Evolutionary conservation across 2,797 vertebrate genomes (phyloP), one percentile per base, ranked within the genome.

Genomic region (Chanos chanos): DNA sequence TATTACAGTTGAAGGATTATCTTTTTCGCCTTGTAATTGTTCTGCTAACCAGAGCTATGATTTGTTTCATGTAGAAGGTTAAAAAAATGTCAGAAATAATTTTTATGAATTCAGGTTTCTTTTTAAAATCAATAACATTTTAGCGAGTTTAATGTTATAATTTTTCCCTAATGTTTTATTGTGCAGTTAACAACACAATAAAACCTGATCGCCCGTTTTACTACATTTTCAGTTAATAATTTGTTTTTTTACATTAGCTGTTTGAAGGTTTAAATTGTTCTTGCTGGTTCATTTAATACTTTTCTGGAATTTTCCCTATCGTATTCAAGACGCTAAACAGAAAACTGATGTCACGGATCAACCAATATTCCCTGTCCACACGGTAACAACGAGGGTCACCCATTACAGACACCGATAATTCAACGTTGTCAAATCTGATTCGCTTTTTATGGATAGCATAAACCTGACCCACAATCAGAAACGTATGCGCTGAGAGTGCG

Each of bases 351-450:
- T 36, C 33, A 47, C 8, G 37, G 30, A 65, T 34, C 4, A 64
- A 19, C 57, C 43, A 33, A 25, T 50, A 15, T 43, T 67, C 66
- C 30, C 43, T 19, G 56, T 47, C 64, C 64, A 62, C 74, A 69
- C 64, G 44, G 64, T 49, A 70, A 49, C 70, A 59, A 67, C 40
- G n/a, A 24, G 1, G 49, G 19, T 25, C 4, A 36, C 16, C 9
- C 16, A 16, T 40, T 22, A 51, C 47, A 60, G 27, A 44, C 30
- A 50, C 4, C 43, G 13, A 3, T 22, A 22, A 12, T 4, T 3
- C 13, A 16, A 24, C 53, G 48, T 36, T 1, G n/a, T 12, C 3
- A 1, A 9, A 0, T 16, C 3, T 30, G 44, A 75, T 66, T 71
- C 53, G 65, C 7, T 24, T 10, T 9, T 1, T 0, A 2, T 3